Evolutionary conservation across 2,113 vertebrate species (phyloP).

Genomic region (Malurus alboscapulatus): DNA sequence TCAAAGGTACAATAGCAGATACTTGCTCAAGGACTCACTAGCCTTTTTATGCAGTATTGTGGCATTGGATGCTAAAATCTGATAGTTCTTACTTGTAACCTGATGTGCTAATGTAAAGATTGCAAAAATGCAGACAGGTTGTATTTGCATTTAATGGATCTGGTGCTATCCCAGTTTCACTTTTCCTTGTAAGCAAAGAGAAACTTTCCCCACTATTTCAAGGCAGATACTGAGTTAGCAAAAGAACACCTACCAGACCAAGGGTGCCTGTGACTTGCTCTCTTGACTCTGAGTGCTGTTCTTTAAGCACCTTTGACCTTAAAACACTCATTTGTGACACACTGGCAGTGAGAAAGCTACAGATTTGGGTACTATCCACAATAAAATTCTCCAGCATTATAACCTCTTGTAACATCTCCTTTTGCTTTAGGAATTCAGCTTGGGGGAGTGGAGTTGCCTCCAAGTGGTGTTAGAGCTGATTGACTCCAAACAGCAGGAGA

Average conservation of each 20-base stretch:
- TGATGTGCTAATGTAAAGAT: neutral
- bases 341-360: neutral
- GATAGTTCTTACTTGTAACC: neutral
- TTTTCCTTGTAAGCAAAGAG: neutral
- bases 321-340: neutral
- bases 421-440: constrained; percentile 84
- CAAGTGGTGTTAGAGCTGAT: constrained; percentile 91
- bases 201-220: neutral
- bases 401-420: neutral
- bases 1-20: constrained; percentile 80
- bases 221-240: neutral
- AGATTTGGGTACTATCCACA: neutral
- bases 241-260: neutral
- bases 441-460: constrained; percentile 95
- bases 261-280: neutral
- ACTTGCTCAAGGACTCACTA: accelerated
- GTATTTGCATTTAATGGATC: neutral
- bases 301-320: neutral
- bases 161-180: neutral
- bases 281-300: neutral
- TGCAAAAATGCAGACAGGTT: neutral
- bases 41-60: accelerated
- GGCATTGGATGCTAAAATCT: neutral
- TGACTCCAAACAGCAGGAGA: constrained; percentile 87
- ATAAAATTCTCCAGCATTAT: neutral